Conservation (phyloP, 2,113 vertebrate genomes). For the Thermophis baileyi region DNA sequence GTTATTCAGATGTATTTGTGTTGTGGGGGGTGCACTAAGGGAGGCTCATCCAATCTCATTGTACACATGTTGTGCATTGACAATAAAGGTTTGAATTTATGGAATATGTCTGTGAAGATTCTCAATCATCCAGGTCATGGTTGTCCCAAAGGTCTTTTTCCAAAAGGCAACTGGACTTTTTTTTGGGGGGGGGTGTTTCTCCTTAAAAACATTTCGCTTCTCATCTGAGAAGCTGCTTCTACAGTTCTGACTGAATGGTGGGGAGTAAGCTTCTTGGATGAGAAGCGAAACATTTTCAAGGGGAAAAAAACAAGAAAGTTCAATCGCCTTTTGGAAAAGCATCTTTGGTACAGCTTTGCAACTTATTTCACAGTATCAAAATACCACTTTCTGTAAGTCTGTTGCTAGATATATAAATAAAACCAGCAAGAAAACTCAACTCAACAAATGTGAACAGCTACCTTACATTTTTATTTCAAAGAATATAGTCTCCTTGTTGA, state of each 20-base stretch:
- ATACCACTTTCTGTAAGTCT: slow-evolving; percentile 15
- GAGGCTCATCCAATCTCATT: too few relatives aligned
- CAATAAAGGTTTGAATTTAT: too few relatives aligned
- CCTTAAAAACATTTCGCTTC: neutral
- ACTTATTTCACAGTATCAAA: neutral
- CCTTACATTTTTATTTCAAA: slow-evolving; percentile 42
- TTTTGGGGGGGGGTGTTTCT: accelerated
- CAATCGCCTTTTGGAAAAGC: neutral
- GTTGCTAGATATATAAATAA: slow-evolving; percentile 45
- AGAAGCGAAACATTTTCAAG: neutral
- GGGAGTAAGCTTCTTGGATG: neutral
- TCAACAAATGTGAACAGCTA: slow-evolving; percentile 27
- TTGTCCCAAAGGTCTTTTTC: too few relatives aligned
- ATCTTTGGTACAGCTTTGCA: neutral
- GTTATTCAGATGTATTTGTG: too few relatives aligned
- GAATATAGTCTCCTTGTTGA: slow-evolving; percentile 39
- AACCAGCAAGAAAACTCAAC: slow-evolving; percentile 21
- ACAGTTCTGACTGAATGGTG: neutral
- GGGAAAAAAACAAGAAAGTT: neutral
- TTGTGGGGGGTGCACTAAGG: too few relatives aligned
- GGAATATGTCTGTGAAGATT: neutral
- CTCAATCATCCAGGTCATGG: too few relatives aligned
- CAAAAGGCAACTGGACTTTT: too few relatives aligned
- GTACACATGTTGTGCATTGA: too few relatives aligned
- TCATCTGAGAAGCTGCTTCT: neutral